Base-by-base conservation (phyloP, 2,797 vertebrate species). In the Girardinus metallicus region DNA sequence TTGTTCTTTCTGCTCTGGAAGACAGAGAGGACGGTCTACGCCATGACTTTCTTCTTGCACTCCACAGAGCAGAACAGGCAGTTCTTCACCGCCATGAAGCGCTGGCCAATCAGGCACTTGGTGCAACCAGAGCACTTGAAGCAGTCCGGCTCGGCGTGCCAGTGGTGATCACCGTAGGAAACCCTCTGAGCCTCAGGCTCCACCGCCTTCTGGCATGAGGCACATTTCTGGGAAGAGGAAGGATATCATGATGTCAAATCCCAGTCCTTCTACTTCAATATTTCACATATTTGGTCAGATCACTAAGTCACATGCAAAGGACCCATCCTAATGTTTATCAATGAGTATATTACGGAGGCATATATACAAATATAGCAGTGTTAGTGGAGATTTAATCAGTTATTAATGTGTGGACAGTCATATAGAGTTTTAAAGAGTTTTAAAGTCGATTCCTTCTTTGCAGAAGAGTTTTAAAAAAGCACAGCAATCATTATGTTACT, bases 101-200 rank as follows among this genome's bases (percentile, higher is more conserved):
- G 98, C 94, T 97, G 96, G 62, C 96, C 97, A 2, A 98, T 95
- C 9, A 99, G 96, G 83, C 97, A 96, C 92, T 97, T 97, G 93
- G 97, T 96, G 91, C 99, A 99, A 76, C 97, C 97, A 74, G 97
- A 97, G 86, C 99, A 99, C 84, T 96, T 92, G 91, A 99, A 99
- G 88, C 99, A 99, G 36, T 97, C 92, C 0, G 94, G 92, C 0
- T 95, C 93, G 0, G 98, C 98, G 0, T 99, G 98, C 98, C 98
- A 99, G 92, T 96, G 97, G 91, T 97, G 95, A n/a, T 90, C 97
- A 73, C 98, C 98, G 74, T 98, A 99, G 1, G 97, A 96, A 75
- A 99, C 98, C 23, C 98, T 92, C 89, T 99, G 98, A 18, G 97
- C 97, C 92, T 99, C 98, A 0, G 99, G 99, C 41, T 98, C 98